These are phyloP conservation scores for Trogon surrucura DNA, from an alignment of 2,113 vertebrate genomes.

Conservation along the genomic window DNA sequence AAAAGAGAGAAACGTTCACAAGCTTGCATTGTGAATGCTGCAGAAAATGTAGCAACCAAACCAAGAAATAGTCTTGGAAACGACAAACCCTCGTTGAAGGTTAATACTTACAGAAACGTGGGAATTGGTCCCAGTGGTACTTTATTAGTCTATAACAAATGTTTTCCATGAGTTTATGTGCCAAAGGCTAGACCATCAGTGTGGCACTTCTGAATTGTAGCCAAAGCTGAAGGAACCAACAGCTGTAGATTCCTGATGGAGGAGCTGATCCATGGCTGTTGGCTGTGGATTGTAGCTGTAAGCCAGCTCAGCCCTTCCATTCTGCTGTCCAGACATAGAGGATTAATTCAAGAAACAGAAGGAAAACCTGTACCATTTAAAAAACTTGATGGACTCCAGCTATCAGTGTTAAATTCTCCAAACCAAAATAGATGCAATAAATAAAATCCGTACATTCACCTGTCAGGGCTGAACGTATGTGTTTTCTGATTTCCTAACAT, in stretches of 20 bases:
- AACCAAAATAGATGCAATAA: neutral
- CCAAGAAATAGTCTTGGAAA: neutral
- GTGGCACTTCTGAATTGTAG: neutral
- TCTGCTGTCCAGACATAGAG: neutral
- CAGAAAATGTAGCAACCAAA: neutral
- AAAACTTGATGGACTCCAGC: neutral
- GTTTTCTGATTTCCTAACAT: neutral
- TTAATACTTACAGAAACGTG: neutral
- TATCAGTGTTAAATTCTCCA: neutral
- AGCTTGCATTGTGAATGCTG: neutral
- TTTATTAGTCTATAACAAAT: neutral
- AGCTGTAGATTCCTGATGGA: neutral
- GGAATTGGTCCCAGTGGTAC: neutral
- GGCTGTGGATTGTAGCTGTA: neutral
- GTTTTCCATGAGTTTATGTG: neutral
- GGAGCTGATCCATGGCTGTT: neutral
- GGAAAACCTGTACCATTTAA: neutral
- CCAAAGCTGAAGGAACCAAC: neutral
- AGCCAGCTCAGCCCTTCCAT: neutral
- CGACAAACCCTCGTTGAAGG: neutral
- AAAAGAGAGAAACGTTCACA: neutral
- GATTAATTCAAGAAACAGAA: neutral
- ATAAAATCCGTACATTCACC: neutral
- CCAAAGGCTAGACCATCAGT: neutral
- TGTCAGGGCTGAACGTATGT: neutral